Evolutionary conservation across 2,113 vertebrate species (phyloP).

Genomic region (Carassius gibelio): DNA sequence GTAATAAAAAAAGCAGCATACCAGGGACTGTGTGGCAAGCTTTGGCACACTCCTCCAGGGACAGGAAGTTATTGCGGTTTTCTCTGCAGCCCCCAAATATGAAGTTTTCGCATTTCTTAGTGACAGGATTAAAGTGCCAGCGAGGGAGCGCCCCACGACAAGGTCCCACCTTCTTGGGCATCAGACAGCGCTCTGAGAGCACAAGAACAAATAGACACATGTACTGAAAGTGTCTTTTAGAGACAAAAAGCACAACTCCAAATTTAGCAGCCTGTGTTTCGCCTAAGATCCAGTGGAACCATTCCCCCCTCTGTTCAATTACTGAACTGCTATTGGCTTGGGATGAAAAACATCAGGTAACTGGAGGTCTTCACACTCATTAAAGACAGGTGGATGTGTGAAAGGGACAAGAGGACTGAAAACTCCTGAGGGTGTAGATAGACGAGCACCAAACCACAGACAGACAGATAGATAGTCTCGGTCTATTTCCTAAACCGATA

Average conservation of each 20-base stretch:
- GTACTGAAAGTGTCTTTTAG: background rate
- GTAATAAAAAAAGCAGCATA: slow-evolving; percentile 19
- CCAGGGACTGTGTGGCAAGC: slow-evolving; percentile 73
- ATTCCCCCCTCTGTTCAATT: background rate
- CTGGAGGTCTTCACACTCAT: background rate
- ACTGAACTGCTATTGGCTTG: slow-evolving; percentile 1
- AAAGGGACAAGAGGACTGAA: background rate
- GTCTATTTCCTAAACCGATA: background rate
- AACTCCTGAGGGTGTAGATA: background rate
- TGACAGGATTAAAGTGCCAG: slow-evolving; percentile 84
- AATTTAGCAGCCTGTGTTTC: background rate
- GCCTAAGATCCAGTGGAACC: background rate
- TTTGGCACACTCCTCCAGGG: slow-evolving; percentile 78
- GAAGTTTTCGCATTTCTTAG: slow-evolving; percentile 81
- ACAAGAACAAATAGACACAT: background rate
- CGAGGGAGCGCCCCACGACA: slow-evolving; percentile 86
- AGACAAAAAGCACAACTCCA: background rate
- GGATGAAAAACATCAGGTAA: background rate
- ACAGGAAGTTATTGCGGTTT: slow-evolving; percentile 91
- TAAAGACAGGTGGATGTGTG: too few relatives aligned
- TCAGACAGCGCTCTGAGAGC: slow-evolving; percentile 84
- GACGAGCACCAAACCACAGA: background rate
- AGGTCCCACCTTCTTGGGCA: slow-evolving; percentile 82
- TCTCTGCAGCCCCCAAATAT: slow-evolving; percentile 84
- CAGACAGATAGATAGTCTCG: background rate